These are phyloP conservation scores for Trichopoda pennipes DNA, from an alignment of 2,888 invertebrate genomes.

Conservation along the genomic window DNA sequence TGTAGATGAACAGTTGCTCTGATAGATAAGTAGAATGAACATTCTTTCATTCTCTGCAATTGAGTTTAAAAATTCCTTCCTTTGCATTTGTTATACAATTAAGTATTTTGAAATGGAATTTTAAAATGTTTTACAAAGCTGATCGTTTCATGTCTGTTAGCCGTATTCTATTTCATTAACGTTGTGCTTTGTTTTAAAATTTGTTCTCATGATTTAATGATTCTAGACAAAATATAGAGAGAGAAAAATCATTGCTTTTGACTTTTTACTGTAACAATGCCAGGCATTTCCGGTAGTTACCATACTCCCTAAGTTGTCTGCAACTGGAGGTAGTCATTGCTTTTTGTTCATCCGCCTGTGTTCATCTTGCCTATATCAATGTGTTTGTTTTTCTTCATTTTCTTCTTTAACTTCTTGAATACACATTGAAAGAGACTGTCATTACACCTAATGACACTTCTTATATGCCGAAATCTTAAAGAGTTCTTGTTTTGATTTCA, in stretches of 20 bases:
- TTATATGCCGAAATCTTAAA: slow-evolving; percentile 57
- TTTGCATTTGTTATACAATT: slow-evolving; percentile 17
- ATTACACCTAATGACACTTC: slow-evolving; percentile 56
- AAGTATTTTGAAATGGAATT: slow-evolving; percentile 54
- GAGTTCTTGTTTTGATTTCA: slow-evolving; percentile 61
- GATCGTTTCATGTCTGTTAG: neutral
- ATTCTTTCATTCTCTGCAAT: neutral
- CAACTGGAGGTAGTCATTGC: neutral
- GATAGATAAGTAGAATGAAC: neutral
- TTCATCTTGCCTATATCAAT: slow-evolving; percentile 38
- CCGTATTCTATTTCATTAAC: slow-evolving; percentile 14
- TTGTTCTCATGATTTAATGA: slow-evolving; percentile 59
- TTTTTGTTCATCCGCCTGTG: slow-evolving; percentile 4
- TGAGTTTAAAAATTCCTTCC: neutral
- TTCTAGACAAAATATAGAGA: slow-evolving; percentile 29
- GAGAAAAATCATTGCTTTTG: slow-evolving; percentile 62
- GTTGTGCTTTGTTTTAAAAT: neutral
- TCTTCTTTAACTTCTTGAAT: slow-evolving; percentile 23
- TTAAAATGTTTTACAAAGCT: slow-evolving; percentile 30
- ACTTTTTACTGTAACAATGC: slow-evolving; percentile 61
- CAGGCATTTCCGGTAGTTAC: slow-evolving; percentile 68
- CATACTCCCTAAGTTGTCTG: slow-evolving; percentile 39
- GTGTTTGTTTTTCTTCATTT: slow-evolving; percentile 1
- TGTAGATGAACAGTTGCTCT: neutral
- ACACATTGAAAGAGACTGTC: slow-evolving; percentile 27